Percentiles rank a stretch among this genome's conserved stretches.
These are phyloP conservation scores for Rhizomys pruinosus DNA, from an alignment of 2,113 vertebrate species.

Conservation along the genomic window DNA sequence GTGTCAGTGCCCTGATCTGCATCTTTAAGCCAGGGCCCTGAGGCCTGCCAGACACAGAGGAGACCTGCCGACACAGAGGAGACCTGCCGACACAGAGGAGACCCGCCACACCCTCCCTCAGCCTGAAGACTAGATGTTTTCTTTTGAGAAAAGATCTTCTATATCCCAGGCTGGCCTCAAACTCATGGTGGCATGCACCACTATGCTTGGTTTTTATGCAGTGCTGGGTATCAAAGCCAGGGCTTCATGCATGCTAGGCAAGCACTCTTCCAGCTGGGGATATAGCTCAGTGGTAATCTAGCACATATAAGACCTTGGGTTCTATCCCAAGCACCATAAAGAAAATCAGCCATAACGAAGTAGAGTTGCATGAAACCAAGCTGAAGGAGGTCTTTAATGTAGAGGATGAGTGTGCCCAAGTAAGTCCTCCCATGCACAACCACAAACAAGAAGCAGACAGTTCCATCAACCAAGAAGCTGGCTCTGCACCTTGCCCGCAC, in stretches of 20 bases:
- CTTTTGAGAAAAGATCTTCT: not conserved
- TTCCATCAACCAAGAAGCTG: fast-evolving
- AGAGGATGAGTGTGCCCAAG: not conserved
- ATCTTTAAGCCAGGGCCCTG: not conserved
- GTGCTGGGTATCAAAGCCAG: not conserved
- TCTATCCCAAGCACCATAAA: not conserved
- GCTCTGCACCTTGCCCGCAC: not conserved
- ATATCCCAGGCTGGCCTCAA: not conserved
- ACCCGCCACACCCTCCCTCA: not conserved
- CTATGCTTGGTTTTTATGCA: not conserved
- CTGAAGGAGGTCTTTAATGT: too few relatives aligned
- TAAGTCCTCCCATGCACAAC: too few relatives aligned
- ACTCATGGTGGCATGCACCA: not conserved
- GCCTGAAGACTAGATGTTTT: too few relatives aligned
- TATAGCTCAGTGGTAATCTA: not conserved
- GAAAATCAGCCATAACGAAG: not conserved
- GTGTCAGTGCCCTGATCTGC: too few relatives aligned
- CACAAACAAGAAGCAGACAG: not conserved
- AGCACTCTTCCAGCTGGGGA: not conserved
- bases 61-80: too few relatives aligned
- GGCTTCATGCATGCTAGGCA: not conserved
- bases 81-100: too few relatives aligned
- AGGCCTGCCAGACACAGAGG: not conserved
- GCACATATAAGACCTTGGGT: not conserved
- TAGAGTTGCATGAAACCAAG: not conserved